phyloP scores from a whole-genome alignment of 1,140 invertebrate genomes.

The Drosophila mojavensis region DNA sequence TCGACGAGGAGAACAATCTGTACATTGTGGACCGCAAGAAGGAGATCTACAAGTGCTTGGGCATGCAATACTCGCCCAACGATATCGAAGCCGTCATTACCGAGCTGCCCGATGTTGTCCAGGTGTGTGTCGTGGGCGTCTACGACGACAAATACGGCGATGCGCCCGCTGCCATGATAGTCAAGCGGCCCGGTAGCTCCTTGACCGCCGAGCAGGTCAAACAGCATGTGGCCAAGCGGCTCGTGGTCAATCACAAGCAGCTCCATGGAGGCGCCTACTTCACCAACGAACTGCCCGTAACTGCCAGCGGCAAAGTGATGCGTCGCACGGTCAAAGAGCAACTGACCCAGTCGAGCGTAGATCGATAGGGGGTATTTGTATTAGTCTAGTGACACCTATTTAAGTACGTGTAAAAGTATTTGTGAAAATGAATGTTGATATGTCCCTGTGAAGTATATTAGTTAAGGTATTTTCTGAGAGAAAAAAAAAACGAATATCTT shows the following conservation, averaged over 20 bases:
- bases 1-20: conserved; percentile 87
- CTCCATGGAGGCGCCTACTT: conserved; percentile 87
- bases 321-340: conserved; percentile 83
- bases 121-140: conserved; percentile 44
- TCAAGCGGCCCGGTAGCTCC: conserved; percentile 2
- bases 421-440: too few relatives aligned
- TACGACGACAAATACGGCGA: conserved; percentile 42
- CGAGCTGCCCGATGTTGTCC: conserved; percentile 29
- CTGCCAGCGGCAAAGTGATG: conserved; percentile 87
- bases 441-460: too few relatives aligned
- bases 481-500: too few relatives aligned
- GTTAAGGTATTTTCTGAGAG: too few relatives aligned
- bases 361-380: background rate
- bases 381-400: background rate
- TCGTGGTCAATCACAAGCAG: conserved; percentile 83
- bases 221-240: conserved; percentile 49
- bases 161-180: conserved; percentile 40
- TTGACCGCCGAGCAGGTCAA: conserved; percentile 46
- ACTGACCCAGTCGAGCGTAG: background rate
- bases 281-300: conserved; percentile 86
- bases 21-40: conserved; percentile 89
- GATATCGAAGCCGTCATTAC: conserved; percentile 40
- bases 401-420: too few relatives aligned
- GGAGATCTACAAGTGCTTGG: conserved; percentile 89
- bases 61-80: conserved; percentile 58